Conservation (phyloP, 2,888 invertebrate species). For the Xanthostigma xanthostigma region DNA sequence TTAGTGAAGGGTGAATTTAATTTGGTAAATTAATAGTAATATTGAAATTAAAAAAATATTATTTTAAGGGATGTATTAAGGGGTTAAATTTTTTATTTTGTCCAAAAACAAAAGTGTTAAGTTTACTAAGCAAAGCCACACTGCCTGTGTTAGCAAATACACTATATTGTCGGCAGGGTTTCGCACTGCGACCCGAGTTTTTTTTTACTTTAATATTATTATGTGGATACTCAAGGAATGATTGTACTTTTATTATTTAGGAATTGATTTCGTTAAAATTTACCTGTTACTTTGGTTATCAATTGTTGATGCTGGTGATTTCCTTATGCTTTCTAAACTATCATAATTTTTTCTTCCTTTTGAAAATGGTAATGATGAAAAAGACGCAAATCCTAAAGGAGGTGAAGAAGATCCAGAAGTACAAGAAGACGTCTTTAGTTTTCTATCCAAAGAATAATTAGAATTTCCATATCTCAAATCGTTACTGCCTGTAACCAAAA, state of each 20-base stretch:
- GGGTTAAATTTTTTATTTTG: too few species aligned
- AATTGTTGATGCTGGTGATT: slow-evolving; percentile 27
- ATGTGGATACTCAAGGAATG: background rate
- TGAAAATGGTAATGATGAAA: slow-evolving; percentile 37
- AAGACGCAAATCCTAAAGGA: slow-evolving; percentile 38
- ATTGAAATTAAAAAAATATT: too few species aligned
- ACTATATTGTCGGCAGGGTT: too few species aligned
- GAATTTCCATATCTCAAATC: slow-evolving; percentile 31
- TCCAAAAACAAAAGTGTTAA: too few species aligned
- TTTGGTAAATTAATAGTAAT: too few species aligned
- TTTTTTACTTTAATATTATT: too few species aligned
- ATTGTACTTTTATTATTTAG: background rate
- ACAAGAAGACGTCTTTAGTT: slow-evolving; percentile 29
- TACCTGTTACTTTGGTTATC: slow-evolving; percentile 16
- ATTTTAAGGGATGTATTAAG: too few species aligned
- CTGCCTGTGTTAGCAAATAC: too few species aligned
- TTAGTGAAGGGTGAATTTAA: too few species aligned
- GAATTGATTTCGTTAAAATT: background rate
- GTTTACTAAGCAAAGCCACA: too few species aligned
- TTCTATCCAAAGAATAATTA: slow-evolving; percentile 38
- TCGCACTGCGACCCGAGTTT: too few species aligned
- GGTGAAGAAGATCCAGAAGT: slow-evolving; percentile 37
- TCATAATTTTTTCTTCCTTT: slow-evolving; percentile 29
- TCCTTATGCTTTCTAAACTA: slow-evolving; percentile 32
- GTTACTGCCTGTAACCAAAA: slow-evolving; percentile 31